These are phyloP conservation scores for Metopia argyrocephala DNA, from an alignment of 2,888 invertebrate genomes.

Conservation along the genomic window DNA sequence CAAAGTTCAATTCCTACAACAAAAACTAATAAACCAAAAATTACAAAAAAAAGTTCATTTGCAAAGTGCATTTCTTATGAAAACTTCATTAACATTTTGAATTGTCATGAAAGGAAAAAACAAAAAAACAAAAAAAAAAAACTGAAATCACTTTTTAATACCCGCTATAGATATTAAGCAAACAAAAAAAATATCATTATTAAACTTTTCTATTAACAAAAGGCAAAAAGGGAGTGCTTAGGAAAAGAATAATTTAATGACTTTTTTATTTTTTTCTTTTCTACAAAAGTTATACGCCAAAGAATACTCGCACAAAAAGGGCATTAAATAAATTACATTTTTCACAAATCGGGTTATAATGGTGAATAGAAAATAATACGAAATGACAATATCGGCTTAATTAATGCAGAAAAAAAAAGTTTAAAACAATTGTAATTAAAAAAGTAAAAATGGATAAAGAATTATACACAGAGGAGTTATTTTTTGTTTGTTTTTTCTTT, in stretches of 20 bases:
- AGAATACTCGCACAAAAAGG: background rate
- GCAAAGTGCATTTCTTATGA: background rate
- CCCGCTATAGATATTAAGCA: background rate
- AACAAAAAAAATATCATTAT: conserved; percentile 6
- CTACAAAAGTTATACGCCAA: background rate
- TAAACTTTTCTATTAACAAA: conserved; percentile 36
- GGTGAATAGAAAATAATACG: background rate
- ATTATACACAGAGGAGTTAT: no score
- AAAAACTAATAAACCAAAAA: background rate
- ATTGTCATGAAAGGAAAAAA: background rate
- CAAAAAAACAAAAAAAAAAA: background rate
- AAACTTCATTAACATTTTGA: background rate
- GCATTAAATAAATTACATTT: conserved; percentile 26
- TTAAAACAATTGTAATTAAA: background rate
- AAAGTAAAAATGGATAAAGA: no score
- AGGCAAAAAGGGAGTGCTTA: background rate
- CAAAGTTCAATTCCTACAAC: background rate
- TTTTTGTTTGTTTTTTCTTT: no score
- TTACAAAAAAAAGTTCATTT: background rate
- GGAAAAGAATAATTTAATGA: conserved; percentile 26
- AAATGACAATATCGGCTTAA: background rate
- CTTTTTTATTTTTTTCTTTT: no score
- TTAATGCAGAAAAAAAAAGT: background rate
- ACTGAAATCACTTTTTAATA: background rate
- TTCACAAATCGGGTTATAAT: conserved; percentile 13